Conservation (phyloP, 1,140 invertebrate species). For the Vanessa atalanta region DNA sequence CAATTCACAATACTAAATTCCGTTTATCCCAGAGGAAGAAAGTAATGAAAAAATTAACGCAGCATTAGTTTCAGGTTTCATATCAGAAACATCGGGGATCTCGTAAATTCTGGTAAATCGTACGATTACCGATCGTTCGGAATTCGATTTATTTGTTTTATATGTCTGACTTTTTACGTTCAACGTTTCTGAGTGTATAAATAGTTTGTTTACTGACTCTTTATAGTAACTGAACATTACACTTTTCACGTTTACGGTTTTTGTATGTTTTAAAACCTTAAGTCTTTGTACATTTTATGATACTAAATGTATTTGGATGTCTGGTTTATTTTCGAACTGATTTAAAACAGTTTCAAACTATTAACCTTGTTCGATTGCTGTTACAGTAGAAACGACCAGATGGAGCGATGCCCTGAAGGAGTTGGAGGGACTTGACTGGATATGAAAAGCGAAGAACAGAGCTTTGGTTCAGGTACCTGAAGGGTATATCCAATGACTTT, state of each 20-base stretch:
- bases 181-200: conserved; percentile 17
- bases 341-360: neutral
- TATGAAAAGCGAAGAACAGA: neutral
- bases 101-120: conserved; percentile 25
- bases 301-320: no score
- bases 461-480: neutral
- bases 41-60: neutral
- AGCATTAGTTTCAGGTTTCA: conserved; percentile 17
- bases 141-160: conserved; percentile 36
- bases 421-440: no score
- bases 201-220: conserved; percentile 17
- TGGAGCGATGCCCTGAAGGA: no score
- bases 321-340: neutral
- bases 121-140: conserved; percentile 27
- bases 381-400: no score
- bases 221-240: neutral
- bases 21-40: no score
- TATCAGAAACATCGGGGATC: conserved; percentile 20
- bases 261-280: no score
- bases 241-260: neutral
- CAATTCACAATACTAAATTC: no score
- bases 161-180: conserved; percentile 31
- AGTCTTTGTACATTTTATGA: no score
- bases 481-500: no score
- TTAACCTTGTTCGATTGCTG: no score